Conservation (phyloP, 2,113 vertebrate species). For the Perccottus glenii region DNA sequence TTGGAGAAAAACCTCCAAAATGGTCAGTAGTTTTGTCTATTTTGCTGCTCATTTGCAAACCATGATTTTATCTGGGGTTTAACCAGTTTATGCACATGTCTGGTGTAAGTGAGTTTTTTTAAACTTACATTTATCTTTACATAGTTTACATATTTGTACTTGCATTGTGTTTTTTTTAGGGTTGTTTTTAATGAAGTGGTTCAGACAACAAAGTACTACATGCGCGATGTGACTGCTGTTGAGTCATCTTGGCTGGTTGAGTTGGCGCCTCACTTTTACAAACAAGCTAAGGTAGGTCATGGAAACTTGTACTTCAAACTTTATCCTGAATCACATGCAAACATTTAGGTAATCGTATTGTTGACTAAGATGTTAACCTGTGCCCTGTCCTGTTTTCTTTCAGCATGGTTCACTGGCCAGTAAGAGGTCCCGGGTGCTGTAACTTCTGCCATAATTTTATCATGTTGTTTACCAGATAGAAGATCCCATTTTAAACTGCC, state of each 20-base stretch:
- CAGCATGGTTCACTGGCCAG: slow-evolving; percentile 80
- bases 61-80: too few relatives aligned
- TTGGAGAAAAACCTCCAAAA: slow-evolving; percentile 94
- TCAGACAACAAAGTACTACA: slow-evolving; percentile 94
- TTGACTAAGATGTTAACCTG: background rate
- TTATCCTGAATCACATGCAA: too few relatives aligned
- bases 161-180: slow-evolving; percentile 73
- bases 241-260: slow-evolving; percentile 96
- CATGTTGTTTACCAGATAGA: slow-evolving; percentile 12
- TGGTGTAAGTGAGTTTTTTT: background rate
- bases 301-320: background rate
- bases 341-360: too few relatives aligned
- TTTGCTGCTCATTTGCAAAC: background rate
- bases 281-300: slow-evolving; percentile 91
- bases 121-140: background rate
- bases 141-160: background rate
- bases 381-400: slow-evolving; percentile 8
- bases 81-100: too few relatives aligned
- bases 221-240: slow-evolving; percentile 96
- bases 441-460: slow-evolving; percentile 32
- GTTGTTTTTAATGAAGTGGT: slow-evolving; percentile 97
- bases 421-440: slow-evolving; percentile 81
- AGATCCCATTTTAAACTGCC: slow-evolving; percentile 21
- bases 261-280: slow-evolving; percentile 97
- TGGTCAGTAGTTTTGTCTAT: slow-evolving; percentile 80